Base-by-base conservation (phyloP, 1,140 invertebrate species). In the Apolygus lucorum region DNA sequence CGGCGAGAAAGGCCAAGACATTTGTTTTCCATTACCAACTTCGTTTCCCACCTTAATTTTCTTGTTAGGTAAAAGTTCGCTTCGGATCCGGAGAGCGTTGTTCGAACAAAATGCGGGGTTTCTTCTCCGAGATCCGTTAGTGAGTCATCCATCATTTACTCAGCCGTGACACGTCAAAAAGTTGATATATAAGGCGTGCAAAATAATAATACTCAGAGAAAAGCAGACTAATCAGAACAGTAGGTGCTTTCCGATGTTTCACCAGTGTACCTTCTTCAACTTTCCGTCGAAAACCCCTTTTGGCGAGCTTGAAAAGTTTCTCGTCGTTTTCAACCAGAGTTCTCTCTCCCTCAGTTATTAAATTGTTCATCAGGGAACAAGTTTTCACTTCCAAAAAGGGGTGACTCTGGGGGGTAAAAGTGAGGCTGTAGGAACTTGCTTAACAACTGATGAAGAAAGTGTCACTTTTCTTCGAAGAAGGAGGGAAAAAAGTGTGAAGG, bases 391-490 rank as follows among this genome's bases (percentile, higher is more conserved):
- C 8, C 8, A 49, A 49, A 17, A 49, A 17, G 8, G 34, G 8
- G 34, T 11, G 34, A 17, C 8, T 8, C 34, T 8, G 34, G 34
- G 34, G 34, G 34, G 34, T 17, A 11, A 17, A 49, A 49, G 17
- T 49, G 34, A 49, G 17, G 34, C 34, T 49, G 34, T 49, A 49
- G 34, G 34, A 49, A 49, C 34, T 49, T 49, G 34, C 34, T n/a
- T 49, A 49, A 49, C 34, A 49, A 49, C 34, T 49, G 34, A 49
- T 49, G 34, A 49, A 49, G 34, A 49, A 49, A n/a, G n/a, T n/a
- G n/a, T n/a, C n/a, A n/a, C n/a, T n/a, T n/a, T n/a, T n/a, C n/a
- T n/a, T n/a, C n/a, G n/a, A n/a, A n/a, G n/a, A n/a, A n/a, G n/a
- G n/a, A n/a, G n/a, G n/a, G n/a, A n/a, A n/a, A n/a, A n/a, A n/a